Percentiles rank a stretch among this genome's conserved stretches.
These are phyloP conservation scores for Pangasius macronema DNA, from an alignment of 2,797 vertebrate species.

Conservation along the genomic window DNA sequence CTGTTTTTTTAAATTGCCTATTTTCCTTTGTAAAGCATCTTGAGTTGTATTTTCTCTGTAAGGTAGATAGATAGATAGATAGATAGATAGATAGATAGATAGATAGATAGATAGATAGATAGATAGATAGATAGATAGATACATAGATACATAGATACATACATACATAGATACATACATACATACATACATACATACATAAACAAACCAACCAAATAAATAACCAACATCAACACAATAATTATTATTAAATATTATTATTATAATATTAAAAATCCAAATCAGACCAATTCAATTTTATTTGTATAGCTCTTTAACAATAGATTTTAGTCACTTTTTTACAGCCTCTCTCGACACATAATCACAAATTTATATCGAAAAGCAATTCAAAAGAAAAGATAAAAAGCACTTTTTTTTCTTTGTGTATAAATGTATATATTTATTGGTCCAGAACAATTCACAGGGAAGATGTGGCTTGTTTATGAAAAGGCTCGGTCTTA, in stretches of 20 bases:
- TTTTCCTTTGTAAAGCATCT: neutral
- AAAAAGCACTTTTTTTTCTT: neutral
- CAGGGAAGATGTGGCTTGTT: neutral
- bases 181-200: too few relatives aligned
- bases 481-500: slow-evolving; percentile 6
- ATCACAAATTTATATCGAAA: neutral
- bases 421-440: neutral
- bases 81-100: neutral
- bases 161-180: too few relatives aligned
- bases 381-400: neutral
- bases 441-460: neutral
- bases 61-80: too few relatives aligned
- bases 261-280: neutral
- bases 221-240: neutral
- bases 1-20: neutral
- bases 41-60: neutral
- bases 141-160: too few relatives aligned
- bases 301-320: too few relatives aligned
- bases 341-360: neutral
- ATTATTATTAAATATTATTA: neutral
- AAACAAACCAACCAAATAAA: neutral
- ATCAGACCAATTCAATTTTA: too few relatives aligned
- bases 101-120: neutral
- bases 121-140: neutral
- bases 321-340: neutral